Evolutionary conservation across 2,113 vertebrate genomes (phyloP), one percentile per base, ranked within the genome.

Genomic region (Pao palembangensis): DNA sequence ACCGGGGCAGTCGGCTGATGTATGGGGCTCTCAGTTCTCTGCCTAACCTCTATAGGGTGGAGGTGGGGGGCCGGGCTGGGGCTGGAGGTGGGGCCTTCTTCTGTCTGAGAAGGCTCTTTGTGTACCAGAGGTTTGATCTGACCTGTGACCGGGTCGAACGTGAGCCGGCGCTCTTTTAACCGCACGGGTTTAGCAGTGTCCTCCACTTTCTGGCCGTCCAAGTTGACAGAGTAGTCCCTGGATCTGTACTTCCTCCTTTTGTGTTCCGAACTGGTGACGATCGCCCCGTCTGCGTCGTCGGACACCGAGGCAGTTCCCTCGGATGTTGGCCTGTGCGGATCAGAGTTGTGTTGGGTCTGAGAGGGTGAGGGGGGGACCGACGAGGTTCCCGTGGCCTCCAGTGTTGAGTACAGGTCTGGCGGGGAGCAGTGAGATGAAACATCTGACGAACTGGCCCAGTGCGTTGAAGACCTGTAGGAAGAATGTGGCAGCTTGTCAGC

Each of bases 101-200:
- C 93, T 7, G 88, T 89, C 76, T 82, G 93, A 83, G 91, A 92
- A 56, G 93, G 92, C 87, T 98, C 96, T 91, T 94, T 95, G 77
- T 94, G 94, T 68, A 94, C 92, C 83, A 98, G 87, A 85, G 93
- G 93, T 92, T 94, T 98, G 83, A 99, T 99, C 90, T 99, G 95
- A 88, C 97, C 93, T 1, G 97, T 99, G 81, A 94, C 94, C 6
- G 94, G 95, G 84, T 99, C 97, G 87, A 98, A 99, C 8, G 94
- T 99, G 76, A 99, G 90, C 61, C 94, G 93, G 49, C 97, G 94
- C 73, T 98, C 96, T 97, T 98, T 99, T 95, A 99, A 96, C 38
- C 96, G 88, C 46, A 98, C 96, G 0, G 95, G 95, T 84, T 98
- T 99, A 47, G 93, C 93, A 3, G 92, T 91, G 38, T 94, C 93